A percentile compares a stretch with the other conserved stretches of the same genome.
Conservation (phyloP, 1,140 invertebrate genomes). For the Sitophilus oryzae region DNA sequence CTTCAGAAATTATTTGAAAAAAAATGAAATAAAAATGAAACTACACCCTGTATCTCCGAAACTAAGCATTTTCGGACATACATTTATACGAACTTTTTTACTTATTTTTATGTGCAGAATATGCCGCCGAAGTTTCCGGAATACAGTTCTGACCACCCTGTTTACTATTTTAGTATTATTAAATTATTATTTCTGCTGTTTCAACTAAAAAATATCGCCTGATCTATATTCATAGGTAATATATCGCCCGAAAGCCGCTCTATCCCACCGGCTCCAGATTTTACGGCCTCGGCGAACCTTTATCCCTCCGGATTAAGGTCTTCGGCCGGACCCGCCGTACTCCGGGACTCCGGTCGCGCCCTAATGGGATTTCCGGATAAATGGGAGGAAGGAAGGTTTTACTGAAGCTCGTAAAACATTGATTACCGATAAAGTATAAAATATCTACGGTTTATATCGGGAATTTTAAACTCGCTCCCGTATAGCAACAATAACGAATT, state of each 20-base stretch:
- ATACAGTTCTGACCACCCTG: no score
- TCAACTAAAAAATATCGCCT: slow-evolving; percentile 16
- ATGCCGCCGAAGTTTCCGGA: no score
- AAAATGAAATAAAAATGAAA: no score
- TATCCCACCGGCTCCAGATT: not conserved
- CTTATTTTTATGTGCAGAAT: no score
- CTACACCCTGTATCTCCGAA: no score
- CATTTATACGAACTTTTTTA: no score
- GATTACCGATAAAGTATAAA: slow-evolving; percentile 20
- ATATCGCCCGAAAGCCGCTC: not conserved
- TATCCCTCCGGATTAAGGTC: not conserved
- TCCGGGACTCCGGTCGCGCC: no score
- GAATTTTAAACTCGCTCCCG: slow-evolving; percentile 16
- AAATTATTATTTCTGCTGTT: slow-evolving; percentile 8
- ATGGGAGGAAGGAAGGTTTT: slow-evolving; percentile 18
- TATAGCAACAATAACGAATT: slow-evolving; percentile 1
- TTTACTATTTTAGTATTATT: not conserved
- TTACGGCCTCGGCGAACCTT: not conserved
- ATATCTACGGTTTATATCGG: slow-evolving; percentile 23
- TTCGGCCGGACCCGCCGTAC: no score
- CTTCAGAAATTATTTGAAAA: no score
- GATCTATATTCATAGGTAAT: not conserved
- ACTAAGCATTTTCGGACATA: no score
- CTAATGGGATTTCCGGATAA: slow-evolving; percentile 23
- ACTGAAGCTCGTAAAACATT: slow-evolving; percentile 12